phyloP scores from a whole-genome alignment of 2,888 invertebrate genomes.

The Lithophane socia region DNA sequence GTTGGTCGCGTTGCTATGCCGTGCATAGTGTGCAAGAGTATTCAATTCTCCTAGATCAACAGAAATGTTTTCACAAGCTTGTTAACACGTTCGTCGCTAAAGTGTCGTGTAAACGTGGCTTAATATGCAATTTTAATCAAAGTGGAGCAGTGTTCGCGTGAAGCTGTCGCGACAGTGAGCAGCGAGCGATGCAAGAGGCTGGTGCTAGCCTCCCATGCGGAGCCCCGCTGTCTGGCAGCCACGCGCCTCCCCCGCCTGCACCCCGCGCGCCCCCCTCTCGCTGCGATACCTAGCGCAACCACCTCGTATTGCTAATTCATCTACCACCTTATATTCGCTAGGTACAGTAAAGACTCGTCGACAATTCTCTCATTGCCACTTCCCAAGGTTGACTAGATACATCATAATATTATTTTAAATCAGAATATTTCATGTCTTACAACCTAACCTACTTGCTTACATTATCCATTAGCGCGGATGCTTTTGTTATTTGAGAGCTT shows the following conservation, averaged over 20 bases:
- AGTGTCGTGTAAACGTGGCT: constrained; percentile 71
- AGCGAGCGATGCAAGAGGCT: constrained; percentile 87
- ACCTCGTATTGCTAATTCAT: constrained; percentile 83
- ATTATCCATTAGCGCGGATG: constrained; percentile 45
- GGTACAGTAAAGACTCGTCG: constrained; percentile 72
- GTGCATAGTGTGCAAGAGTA: constrained; percentile 48
- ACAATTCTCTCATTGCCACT: constrained; percentile 76
- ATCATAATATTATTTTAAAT: constrained; percentile 71
- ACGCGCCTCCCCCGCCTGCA: constrained; percentile 69
- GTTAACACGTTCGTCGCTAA: constrained; percentile 68
- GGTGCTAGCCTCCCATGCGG: constrained; percentile 89
- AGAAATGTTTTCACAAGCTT: constrained; percentile 65
- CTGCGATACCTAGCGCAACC: constrained; percentile 83
- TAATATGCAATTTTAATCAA: constrained; percentile 84
- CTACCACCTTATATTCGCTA: constrained; percentile 78
- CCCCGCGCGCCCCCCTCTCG: constrained; percentile 65
- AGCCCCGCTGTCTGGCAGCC: constrained; percentile 90
- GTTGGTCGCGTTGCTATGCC: constrained; percentile 31
- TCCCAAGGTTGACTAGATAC: constrained; percentile 74
- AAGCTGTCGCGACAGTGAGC: constrained; percentile 87
- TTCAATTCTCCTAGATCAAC: constrained; percentile 50
- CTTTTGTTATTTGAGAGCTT: constrained; percentile 58
- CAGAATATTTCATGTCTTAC: constrained; percentile 58
- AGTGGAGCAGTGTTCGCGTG: constrained; percentile 87
- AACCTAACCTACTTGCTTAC: constrained; percentile 57